Base-by-base conservation (phyloP, 2,113 vertebrate genomes). In the Eleginops maclovinus region DNA sequence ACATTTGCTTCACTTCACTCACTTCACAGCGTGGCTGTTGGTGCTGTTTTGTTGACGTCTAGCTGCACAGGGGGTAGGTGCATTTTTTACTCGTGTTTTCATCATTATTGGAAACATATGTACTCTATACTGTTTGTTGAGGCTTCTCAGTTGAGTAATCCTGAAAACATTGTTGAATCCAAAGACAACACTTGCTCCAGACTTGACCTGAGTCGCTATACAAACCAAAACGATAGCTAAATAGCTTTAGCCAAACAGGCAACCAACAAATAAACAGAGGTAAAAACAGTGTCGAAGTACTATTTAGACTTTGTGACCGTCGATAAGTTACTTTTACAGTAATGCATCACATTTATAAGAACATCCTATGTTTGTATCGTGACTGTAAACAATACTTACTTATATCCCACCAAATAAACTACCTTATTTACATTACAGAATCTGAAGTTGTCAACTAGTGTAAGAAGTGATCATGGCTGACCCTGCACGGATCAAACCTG, bases 401-500 rank as follows among this genome's bases (percentile, higher is more conserved):
- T 36, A 36, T 36, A 36, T 3, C 13, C 11, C 43, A 44, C 11
- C 43, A 44, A 13, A 44, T 21, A 0, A 50, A 16, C 15, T 17
- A 0, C 13, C 4, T 21, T 1, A 2, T 12, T 22, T 4, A 19
- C 36, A 0, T 31, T 47, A 3, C 70, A 85, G 84, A 60, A 28
- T 40, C 16, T 15, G 46, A 53, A 46, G 36, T 8, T 44, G 17
- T 4, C 12, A 0, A 24, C 16, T 8, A 15, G 16, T 36, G 58
- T 40, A 8, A 2, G 6, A 9, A 26, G 64, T 16, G 19, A 76
- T 41, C 13, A 95, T 95, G 94, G 94, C 94, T 21, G 94, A 95
- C 71, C 94, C 94, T 47, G 93, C 93, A 2, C 88, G 93, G 8
- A 87, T 94, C 4, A 94, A 94, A 62, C 1, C 36, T 4, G 89